These are phyloP conservation scores for Hemibagrus guttatus DNA, from an alignment of 2,797 vertebrate genomes.

Conservation along the genomic window DNA sequence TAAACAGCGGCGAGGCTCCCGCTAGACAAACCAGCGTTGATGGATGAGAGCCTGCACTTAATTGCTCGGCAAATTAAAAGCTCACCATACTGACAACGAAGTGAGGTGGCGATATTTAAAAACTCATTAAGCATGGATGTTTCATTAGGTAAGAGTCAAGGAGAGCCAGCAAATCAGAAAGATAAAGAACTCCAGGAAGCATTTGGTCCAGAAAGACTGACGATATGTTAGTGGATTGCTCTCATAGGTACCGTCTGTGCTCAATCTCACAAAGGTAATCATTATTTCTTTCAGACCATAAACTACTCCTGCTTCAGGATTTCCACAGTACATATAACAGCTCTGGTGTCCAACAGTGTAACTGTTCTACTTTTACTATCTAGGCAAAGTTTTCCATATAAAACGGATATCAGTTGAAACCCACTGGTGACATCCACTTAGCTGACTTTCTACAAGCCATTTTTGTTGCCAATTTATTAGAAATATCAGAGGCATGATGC, in stretches of 20 bases:
- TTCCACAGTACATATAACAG: background rate
- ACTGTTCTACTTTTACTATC: background rate
- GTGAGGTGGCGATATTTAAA: conserved; percentile 89
- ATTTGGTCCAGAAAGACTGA: conserved; percentile 44
- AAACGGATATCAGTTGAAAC: background rate
- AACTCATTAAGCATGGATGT: conserved; percentile 90
- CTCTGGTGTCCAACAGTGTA: background rate
- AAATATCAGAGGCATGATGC: background rate
- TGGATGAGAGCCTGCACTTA: conserved; percentile 88
- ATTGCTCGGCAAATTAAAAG: conserved; percentile 93
- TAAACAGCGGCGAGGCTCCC: conserved; percentile 84
- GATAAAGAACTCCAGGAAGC: conserved; percentile 44
- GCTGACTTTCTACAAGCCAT: background rate
- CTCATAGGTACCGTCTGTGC: conserved; percentile 33
- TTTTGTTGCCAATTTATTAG: background rate
- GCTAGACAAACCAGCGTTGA: conserved; percentile 84
- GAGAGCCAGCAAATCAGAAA: conserved; percentile 50
- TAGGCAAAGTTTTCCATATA: background rate
- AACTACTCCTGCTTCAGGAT: background rate
- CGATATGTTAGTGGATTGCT: conserved; percentile 31
- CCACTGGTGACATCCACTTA: background rate
- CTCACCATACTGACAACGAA: conserved; percentile 84
- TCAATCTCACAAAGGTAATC: conserved; percentile 19
- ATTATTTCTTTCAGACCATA: conserved; percentile 23
- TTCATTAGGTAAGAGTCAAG: conserved; percentile 78